Conservation (phyloP, 2,113 vertebrate genomes). For the Bos indicus region DNA sequence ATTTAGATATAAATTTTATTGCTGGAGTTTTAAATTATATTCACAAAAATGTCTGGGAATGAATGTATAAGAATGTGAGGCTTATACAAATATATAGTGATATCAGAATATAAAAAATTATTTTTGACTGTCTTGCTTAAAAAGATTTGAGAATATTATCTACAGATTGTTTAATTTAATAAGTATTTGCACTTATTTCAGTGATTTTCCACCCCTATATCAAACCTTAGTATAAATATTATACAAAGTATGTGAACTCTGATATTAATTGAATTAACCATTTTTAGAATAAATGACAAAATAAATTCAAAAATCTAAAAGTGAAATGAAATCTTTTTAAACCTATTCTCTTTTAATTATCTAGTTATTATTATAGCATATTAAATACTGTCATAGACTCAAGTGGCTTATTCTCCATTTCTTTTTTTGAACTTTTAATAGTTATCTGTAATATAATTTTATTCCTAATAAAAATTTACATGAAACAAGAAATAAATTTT, state of each 20-base stretch:
- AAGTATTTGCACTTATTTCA: neutral
- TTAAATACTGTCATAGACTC: neutral
- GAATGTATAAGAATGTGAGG: neutral
- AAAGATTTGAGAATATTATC: neutral
- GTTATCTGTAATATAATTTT: neutral
- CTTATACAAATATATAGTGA: neutral
- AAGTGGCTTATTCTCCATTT: neutral
- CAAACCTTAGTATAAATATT: neutral
- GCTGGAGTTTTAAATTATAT: neutral
- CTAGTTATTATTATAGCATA: neutral
- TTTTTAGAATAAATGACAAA: neutral
- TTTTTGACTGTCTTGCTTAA: neutral
- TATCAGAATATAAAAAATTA: neutral
- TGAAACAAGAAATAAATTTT: neutral
- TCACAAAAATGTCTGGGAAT: neutral
- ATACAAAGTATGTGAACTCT: neutral
- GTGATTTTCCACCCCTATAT: neutral
- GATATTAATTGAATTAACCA: neutral
- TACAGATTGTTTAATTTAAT: neutral
- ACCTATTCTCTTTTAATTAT: neutral
- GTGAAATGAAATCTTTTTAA: neutral
- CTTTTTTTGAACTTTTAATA: neutral
- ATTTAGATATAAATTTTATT: neutral
- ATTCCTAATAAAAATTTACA: neutral
- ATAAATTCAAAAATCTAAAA: neutral